Conservation (phyloP, 2,797 vertebrate species). For the Tangara arthus region DNA sequence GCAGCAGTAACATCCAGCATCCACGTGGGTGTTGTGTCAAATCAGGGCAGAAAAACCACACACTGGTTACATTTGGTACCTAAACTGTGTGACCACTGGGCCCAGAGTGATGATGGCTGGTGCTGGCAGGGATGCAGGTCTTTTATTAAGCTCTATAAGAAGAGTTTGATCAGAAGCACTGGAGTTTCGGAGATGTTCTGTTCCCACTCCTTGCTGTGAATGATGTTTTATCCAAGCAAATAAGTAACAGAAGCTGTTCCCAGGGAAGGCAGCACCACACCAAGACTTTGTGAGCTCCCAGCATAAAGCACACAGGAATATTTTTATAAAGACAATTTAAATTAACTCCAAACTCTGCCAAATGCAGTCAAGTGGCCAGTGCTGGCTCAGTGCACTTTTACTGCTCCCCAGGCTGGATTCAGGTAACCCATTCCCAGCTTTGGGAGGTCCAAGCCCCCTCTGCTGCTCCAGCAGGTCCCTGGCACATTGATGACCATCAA, state of each 20-base stretch:
- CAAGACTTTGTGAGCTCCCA: background rate
- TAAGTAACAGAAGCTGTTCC: background rate
- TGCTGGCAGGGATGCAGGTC: background rate
- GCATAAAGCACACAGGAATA: background rate
- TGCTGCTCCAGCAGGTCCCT: background rate
- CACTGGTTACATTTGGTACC: fast-evolving
- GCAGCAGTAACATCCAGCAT: background rate
- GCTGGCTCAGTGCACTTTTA: fast-evolving
- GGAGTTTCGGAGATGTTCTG: background rate
- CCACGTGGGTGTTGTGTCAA: fast-evolving
- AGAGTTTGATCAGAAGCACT: background rate
- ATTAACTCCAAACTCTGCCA: background rate
- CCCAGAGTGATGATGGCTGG: background rate
- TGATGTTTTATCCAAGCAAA: background rate
- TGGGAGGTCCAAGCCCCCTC: background rate
- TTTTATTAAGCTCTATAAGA: background rate
- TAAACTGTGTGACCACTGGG: background rate
- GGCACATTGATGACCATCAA: background rate
- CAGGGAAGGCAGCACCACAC: background rate
- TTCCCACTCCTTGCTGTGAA: background rate
- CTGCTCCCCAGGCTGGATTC: background rate
- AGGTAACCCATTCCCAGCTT: background rate
- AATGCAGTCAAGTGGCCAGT: background rate
- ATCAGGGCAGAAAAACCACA: background rate
- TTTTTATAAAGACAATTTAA: background rate